Base-by-base conservation (phyloP, 1,140 invertebrate genomes). In the Mesaphorura yosii region DNA sequence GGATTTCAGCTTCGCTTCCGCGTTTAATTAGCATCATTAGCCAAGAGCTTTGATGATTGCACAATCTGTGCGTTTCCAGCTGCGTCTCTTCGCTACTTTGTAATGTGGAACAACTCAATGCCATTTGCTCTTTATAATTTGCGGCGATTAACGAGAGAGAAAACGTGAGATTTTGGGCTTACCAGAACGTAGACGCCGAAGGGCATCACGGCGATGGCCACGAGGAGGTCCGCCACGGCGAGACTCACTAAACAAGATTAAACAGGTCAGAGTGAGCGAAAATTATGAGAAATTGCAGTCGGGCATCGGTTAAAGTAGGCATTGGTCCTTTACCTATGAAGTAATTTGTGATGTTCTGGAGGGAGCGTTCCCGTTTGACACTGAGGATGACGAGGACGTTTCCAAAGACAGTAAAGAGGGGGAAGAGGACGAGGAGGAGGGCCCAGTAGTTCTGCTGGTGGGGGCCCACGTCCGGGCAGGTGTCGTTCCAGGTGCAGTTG, bases 141-240 rank as follows among this genome's bases (percentile, higher is more conserved):
- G n/a, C n/a, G n/a, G n/a, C n/a, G n/a, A n/a, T n/a, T n/a, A n/a
- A n/a, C n/a, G n/a, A n/a, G n/a, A n/a, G n/a, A n/a, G n/a, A n/a
- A n/a, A n/a, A n/a, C n/a, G n/a, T n/a, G n/a, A n/a, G n/a, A n/a
- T n/a, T n/a, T n/a, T n/a, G n/a, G 29, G 26, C 85, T 86, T 73
- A 93, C 88, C 83, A 90, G 78, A 70, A 94, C 84, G 74, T 96
- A 97, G 63, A 96, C 90, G 52, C 89, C 93, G 69, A 95, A 94
- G 14, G 94, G 93, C 94, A 98, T 98, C 54, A 97, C 94, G 41
- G 94, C 79, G 4, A 91, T 82, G 25, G 92, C 93, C 2, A 98
- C 93, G 53, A 98, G 76, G 20, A 97, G 78, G 74, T 98, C 94
- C 14, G 94, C 94, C 10, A 97, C 79, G n/a, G 93, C 94, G 60